These are phyloP conservation scores for Pterobdella sp. DNA, from an alignment of 2,888 invertebrate genomes.

Conservation along the genomic window DNA sequence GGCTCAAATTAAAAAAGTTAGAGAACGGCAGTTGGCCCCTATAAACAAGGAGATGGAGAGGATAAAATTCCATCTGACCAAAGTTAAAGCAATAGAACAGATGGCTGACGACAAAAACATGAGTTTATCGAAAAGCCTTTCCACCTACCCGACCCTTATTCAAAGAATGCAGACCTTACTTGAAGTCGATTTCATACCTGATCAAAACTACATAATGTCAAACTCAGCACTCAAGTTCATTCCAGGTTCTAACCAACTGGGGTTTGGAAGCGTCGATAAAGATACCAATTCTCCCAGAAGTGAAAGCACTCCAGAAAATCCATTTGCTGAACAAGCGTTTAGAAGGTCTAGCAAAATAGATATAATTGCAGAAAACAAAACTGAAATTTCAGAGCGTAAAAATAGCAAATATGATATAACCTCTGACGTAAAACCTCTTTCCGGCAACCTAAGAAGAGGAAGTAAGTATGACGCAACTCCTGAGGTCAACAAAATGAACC, in stretches of 20 bases:
- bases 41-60: constrained; percentile 34
- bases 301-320: not conserved
- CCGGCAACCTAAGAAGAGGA: not conserved
- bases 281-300: not conserved
- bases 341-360: not conserved
- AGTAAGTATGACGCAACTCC: not conserved
- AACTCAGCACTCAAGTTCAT: constrained; percentile 32
- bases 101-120: constrained; percentile 28
- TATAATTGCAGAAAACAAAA: not conserved
- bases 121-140: constrained; percentile 10
- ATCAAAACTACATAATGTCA: not conserved
- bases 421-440: not conserved
- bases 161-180: constrained; percentile 38
- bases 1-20: constrained; percentile 31
- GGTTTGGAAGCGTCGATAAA: constrained; percentile 29
- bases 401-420: not conserved
- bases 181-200: constrained; percentile 29
- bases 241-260: constrained; percentile 34
- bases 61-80: constrained; percentile 32
- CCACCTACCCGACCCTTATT: constrained; percentile 31
- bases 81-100: constrained; percentile 33
- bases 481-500: not conserved
- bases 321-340: not conserved
- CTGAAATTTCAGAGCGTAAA: not conserved
- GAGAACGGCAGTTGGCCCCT: constrained; percentile 33